Percentiles rank a stretch among this genome's conserved stretches.
Conservation (phyloP, 2,888 invertebrate species). For the Theretra japonica region DNA sequence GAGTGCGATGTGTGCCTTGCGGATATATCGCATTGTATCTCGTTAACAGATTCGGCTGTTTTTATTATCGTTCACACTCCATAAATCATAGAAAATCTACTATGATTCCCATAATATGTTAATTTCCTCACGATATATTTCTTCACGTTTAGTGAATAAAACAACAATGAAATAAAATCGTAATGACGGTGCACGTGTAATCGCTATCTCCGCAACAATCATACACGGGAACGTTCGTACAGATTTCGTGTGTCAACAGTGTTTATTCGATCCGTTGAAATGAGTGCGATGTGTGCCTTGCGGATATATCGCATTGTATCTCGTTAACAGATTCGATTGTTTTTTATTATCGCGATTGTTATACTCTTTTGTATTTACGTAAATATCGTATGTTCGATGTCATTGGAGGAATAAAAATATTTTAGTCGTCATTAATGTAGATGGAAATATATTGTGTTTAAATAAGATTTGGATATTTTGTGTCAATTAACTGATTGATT, state of each 20-base stretch:
- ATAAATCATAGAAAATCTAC: background rate
- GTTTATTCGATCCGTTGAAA: constrained; percentile 48
- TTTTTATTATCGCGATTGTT: constrained; percentile 33
- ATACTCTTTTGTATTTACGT: background rate
- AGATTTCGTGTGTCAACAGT: constrained; percentile 53
- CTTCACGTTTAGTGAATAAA: too few species aligned
- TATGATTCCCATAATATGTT: background rate
- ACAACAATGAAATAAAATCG: background rate
- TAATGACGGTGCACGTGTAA: background rate
- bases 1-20: constrained; percentile 40
- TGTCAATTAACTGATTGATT: too few species aligned
- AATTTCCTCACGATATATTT: too few species aligned
- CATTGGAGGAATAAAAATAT: background rate
- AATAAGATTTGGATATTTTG: too few species aligned
- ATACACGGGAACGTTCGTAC: constrained; percentile 41
- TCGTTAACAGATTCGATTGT: constrained; percentile 44
- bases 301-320: constrained; percentile 37
- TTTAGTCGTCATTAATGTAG: background rate
- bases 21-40: constrained; percentile 38
- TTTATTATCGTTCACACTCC: constrained; percentile 25
- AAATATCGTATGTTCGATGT: background rate
- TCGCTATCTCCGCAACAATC: background rate
- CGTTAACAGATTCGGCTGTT: constrained; percentile 44
- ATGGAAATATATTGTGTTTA: too few species aligned
- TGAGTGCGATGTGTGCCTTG: constrained; percentile 41